Conservation (phyloP, 2,888 invertebrate species). For the Sympetrum striolatum region DNA sequence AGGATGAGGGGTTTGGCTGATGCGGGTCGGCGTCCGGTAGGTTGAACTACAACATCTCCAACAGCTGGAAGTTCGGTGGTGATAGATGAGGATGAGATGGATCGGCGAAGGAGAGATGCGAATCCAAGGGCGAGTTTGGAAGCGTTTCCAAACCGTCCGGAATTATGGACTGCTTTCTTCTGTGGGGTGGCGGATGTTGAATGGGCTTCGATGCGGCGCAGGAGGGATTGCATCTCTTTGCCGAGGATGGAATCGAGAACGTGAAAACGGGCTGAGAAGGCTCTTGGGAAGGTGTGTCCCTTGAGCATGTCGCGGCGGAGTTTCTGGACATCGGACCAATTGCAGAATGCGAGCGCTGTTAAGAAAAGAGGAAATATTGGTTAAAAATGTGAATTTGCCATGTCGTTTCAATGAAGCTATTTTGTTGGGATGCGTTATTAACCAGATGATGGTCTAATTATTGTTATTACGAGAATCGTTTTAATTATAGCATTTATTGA, state of each 20-base stretch:
- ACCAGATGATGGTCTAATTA: background rate
- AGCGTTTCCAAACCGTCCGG: background rate
- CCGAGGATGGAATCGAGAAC: conserved; percentile 62
- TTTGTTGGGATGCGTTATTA: background rate
- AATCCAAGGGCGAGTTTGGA: conserved; percentile 17
- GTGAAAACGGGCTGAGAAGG: conserved; percentile 64
- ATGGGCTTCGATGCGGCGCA: background rate
- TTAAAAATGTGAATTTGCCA: background rate
- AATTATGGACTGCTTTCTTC: conserved; percentile 57
- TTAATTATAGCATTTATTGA: no score
- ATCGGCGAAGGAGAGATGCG: conserved; percentile 4
- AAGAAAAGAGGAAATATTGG: conserved; percentile 49
- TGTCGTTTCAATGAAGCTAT: background rate
- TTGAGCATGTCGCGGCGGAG: conserved; percentile 66
- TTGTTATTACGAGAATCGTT: no score
- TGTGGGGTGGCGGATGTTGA: conserved; percentile 49
- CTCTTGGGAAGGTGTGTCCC: conserved; percentile 66
- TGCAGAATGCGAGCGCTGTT: conserved; percentile 72
- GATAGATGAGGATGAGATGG: conserved; percentile 47
- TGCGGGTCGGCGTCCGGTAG: background rate
- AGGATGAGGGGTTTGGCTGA: conserved; percentile 56
- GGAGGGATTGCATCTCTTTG: conserved; percentile 57
- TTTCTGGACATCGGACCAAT: conserved; percentile 72
- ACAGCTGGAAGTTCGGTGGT: background rate
- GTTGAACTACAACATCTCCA: conserved; percentile 37